Evolutionary conservation across 2,113 vertebrate genomes (phyloP).

Genomic region (Nyctibius bracteatus): DNA sequence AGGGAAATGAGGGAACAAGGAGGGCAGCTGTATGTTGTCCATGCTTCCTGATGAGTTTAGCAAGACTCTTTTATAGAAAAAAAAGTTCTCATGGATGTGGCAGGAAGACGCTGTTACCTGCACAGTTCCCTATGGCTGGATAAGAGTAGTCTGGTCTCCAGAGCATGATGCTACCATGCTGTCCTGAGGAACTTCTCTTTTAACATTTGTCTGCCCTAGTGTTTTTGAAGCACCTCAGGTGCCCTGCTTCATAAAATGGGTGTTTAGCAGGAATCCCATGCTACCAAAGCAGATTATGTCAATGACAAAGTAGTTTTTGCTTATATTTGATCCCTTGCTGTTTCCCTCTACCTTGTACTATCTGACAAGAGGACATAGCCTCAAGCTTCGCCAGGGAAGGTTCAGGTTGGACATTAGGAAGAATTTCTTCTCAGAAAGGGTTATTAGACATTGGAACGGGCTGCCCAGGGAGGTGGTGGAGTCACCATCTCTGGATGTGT

Average conservation of each 20-base stretch:
- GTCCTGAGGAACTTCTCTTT: not conserved
- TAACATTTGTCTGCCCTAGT: not conserved
- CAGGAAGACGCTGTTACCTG: not conserved
- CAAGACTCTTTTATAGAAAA: not conserved
- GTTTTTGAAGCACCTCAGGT: not conserved
- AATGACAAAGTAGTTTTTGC: not conserved
- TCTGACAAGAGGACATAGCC: too few species aligned
- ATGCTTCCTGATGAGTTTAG: not conserved
- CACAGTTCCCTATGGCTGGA: not conserved
- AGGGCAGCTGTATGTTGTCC: not conserved
- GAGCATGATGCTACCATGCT: not conserved
- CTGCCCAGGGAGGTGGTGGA: too few species aligned
- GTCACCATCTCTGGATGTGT: too few species aligned
- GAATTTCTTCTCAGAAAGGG: too few species aligned
- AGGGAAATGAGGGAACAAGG: too few species aligned
- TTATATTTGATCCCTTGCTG: not conserved
- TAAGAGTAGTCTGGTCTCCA: not conserved
- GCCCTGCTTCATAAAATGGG: not conserved
- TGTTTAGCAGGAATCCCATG: not conserved
- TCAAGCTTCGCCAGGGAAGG: too few species aligned
- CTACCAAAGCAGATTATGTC: not conserved
- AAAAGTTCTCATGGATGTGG: accelerated
- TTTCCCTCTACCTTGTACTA: not conserved
- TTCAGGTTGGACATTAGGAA: too few species aligned
- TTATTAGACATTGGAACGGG: too few species aligned